Conservation (phyloP, 2,888 invertebrate species). For the Polyommatus iphigenia region DNA sequence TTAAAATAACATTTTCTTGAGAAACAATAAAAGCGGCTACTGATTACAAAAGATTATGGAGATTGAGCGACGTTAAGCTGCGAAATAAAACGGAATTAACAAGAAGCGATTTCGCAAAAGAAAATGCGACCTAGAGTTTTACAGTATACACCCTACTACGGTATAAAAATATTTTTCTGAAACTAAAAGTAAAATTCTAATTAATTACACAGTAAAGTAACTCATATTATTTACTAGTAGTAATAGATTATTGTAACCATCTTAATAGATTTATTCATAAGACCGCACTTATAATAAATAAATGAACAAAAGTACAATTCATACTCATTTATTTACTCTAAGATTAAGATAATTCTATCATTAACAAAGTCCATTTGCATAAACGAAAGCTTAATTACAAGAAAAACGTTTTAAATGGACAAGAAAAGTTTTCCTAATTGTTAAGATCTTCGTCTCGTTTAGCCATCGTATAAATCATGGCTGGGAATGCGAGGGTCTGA, state of each 20-base stretch:
- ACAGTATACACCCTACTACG: not conserved
- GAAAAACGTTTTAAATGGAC: slow-evolving; percentile 29
- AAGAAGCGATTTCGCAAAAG: slow-evolving; percentile 7
- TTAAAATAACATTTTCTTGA: slow-evolving; percentile 15
- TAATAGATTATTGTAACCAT: too few species aligned
- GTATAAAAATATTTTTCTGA: not conserved
- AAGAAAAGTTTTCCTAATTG: slow-evolving; percentile 27
- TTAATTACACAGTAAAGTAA: too few species aligned
- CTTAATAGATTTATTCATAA: not conserved
- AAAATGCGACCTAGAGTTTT: slow-evolving; percentile 18
- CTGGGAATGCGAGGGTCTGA: not conserved
- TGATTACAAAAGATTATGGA: slow-evolving; percentile 21
- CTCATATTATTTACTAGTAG: too few species aligned
- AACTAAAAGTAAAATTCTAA: too few species aligned
- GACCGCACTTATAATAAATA: not conserved
- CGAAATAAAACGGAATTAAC: slow-evolving; percentile 25
- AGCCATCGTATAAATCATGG: slow-evolving; percentile 9
- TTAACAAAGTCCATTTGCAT: not conserved
- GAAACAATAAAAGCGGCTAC: slow-evolving; percentile 16
- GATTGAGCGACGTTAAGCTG: slow-evolving; percentile 29
- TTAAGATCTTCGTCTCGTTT: slow-evolving; percentile 7
- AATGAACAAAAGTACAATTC: not conserved
- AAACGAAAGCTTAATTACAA: slow-evolving; percentile 20
- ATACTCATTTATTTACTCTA: not conserved
- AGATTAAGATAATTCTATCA: not conserved